Percentiles rank a stretch among this genome's conserved stretches.
These are phyloP conservation scores for Drosophila ezoana DNA, from an alignment of 2,888 invertebrate species.

Conservation along the genomic window DNA sequence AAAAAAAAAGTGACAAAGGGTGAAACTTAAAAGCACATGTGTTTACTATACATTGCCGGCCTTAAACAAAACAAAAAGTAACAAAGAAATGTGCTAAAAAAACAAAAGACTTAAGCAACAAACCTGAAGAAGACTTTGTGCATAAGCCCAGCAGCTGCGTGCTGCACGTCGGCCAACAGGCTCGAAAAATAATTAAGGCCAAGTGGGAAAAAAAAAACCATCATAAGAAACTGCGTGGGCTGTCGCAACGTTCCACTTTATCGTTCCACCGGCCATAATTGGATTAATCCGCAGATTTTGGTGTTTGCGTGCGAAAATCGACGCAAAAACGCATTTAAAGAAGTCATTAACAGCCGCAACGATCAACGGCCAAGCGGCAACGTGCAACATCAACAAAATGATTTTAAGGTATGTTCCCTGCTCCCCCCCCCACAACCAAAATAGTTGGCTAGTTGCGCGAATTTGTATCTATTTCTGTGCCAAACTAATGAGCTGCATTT, in stretches of 20 bases:
- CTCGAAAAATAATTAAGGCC: slow-evolving; percentile 60
- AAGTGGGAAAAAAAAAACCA: slow-evolving; percentile 35
- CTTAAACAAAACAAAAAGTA: slow-evolving; percentile 8
- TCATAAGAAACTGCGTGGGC: slow-evolving; percentile 47
- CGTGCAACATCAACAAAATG: slow-evolving; percentile 78
- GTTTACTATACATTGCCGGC: slow-evolving; percentile 7
- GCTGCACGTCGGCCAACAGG: slow-evolving; percentile 37
- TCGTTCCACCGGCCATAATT: slow-evolving; percentile 57
- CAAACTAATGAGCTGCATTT: slow-evolving; percentile 47
- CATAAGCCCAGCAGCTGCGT: slow-evolving; percentile 27
- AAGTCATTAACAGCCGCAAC: slow-evolving; percentile 70
- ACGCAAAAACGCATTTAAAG: slow-evolving; percentile 62
- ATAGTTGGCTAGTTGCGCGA: slow-evolving; percentile 9
- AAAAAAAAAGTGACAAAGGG: slow-evolving; percentile 38
- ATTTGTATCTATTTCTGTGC: slow-evolving; percentile 35
- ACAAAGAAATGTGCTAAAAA: slow-evolving; percentile 9
- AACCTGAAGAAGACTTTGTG: slow-evolving; percentile 38
- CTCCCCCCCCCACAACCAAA: neutral
- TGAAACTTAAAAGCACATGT: slow-evolving; percentile 25
- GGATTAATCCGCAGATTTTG: slow-evolving; percentile 59
- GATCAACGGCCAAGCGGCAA: slow-evolving; percentile 59
- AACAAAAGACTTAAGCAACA: slow-evolving; percentile 71
- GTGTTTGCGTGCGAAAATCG: slow-evolving; percentile 48
- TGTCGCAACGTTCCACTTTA: slow-evolving; percentile 47
- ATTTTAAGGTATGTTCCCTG: slow-evolving; percentile 80